Percentiles rank a stretch among this genome's conserved stretches.
These are phyloP conservation scores for Amblyraja radiata DNA, from an alignment of 2,797 vertebrate genomes.

Conservation along the genomic window DNA sequence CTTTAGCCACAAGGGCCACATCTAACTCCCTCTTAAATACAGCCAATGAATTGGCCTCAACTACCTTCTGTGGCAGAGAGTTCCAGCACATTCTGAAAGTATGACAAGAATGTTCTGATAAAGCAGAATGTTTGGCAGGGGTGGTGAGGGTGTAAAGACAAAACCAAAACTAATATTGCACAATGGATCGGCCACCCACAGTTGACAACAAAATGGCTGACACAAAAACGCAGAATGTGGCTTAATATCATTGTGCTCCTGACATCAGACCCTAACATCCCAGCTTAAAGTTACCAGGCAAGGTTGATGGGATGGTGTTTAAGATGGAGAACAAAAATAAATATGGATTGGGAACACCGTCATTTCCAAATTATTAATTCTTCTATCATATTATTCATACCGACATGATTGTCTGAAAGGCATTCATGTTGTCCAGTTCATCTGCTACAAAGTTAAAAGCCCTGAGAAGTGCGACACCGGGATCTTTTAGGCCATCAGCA, in stretches of 20 bases:
- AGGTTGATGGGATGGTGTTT: neutral
- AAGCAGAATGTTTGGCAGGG: neutral
- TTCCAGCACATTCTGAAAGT: neutral
- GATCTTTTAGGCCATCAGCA: constrained; percentile 80
- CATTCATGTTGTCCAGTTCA: constrained; percentile 78
- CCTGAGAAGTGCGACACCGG: constrained; percentile 82
- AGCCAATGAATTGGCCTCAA: no score
- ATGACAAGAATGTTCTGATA: neutral
- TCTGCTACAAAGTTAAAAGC: constrained; percentile 88
- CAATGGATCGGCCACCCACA: neutral
- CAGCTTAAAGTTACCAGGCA: neutral
- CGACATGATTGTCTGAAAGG: constrained; percentile 79
- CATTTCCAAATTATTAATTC: neutral
- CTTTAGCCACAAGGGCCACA: no score
- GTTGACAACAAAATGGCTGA: neutral
- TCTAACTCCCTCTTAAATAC: no score
- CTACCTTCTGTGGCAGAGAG: no score
- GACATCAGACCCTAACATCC: neutral
- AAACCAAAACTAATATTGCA: neutral
- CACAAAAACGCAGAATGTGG: neutral
- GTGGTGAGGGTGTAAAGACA: no score
- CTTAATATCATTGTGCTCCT: neutral
- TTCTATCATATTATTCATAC: constrained; percentile 57
- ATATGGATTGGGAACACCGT: neutral
- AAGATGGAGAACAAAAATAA: neutral